These are phyloP conservation scores for Eremobia ochroleuca DNA, from an alignment of 2,888 invertebrate species.

Conservation along the genomic window DNA sequence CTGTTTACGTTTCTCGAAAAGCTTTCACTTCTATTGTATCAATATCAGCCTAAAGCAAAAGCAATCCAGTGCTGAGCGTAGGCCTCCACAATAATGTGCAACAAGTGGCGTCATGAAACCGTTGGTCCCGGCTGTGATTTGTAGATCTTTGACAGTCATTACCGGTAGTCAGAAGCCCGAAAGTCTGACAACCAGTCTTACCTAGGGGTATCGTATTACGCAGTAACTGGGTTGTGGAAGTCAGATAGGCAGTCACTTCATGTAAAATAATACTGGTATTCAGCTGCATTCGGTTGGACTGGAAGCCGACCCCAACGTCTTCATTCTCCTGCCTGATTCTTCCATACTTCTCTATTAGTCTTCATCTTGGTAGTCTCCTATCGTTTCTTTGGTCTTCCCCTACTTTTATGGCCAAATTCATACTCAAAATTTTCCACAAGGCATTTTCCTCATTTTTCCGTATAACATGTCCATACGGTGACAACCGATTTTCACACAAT, in stretches of 20 bases:
- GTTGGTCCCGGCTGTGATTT: neutral
- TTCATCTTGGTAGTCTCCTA: neutral
- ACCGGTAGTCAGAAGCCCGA: neutral
- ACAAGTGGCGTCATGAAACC: neutral
- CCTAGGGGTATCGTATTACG: neutral
- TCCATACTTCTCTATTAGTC: neutral
- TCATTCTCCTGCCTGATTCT: neutral
- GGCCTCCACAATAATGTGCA: neutral
- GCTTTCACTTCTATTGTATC: conserved; percentile 27
- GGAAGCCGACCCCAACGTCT: neutral
- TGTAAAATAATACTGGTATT: neutral
- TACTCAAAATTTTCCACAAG: neutral
- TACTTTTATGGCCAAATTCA: neutral
- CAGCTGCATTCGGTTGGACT: too few species aligned
- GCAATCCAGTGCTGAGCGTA: neutral
- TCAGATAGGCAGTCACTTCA: neutral
- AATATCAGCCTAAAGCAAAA: too few species aligned
- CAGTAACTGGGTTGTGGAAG: neutral
- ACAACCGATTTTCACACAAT: neutral
- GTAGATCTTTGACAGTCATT: neutral
- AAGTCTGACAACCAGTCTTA: neutral
- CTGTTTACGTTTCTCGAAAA: neutral
- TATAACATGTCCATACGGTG: neutral
- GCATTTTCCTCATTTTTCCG: neutral
- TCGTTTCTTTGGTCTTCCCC: neutral